phyloP scores from a whole-genome alignment of 2,888 invertebrate genomes.

The Nomada fucata region DNA sequence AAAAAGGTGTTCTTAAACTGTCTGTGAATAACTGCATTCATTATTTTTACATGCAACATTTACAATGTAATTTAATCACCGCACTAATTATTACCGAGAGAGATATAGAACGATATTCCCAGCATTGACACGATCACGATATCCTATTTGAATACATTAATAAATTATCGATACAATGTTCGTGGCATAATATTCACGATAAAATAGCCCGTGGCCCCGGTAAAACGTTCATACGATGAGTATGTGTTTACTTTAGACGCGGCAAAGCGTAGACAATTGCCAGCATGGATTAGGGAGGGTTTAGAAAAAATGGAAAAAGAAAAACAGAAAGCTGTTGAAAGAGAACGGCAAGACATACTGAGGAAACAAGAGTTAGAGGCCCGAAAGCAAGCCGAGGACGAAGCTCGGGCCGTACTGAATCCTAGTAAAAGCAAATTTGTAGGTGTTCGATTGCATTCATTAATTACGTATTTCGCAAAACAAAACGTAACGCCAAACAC shows the following conservation, averaged over 20 bases:
- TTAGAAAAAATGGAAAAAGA: constrained; percentile 99
- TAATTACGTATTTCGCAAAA: constrained; percentile 1
- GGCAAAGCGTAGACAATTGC: constrained; percentile 94
- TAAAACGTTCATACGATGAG: constrained; percentile 11
- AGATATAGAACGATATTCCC: background rate
- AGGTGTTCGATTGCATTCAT: constrained; percentile 73
- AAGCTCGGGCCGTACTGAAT: constrained; percentile 84
- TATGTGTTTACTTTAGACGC: constrained; percentile 87
- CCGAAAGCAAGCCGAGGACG: constrained; percentile 85
- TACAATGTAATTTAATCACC: background rate
- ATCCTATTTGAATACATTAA: background rate
- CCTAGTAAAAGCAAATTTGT: constrained; percentile 87
- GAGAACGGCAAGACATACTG: constrained; percentile 88
- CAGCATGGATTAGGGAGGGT: constrained; percentile 99
- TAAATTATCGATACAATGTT: background rate
- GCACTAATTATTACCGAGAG: background rate
- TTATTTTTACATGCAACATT: background rate
- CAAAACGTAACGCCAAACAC: background rate
- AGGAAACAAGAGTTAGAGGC: constrained; percentile 87
- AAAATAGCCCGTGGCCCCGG: background rate
- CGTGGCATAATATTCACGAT: background rate
- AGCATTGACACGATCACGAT: background rate
- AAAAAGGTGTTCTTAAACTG: background rate
- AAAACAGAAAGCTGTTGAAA: constrained; percentile 94
- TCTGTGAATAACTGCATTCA: background rate